Percentiles rank a stretch among this genome's conserved stretches.
These are phyloP conservation scores for Drosophila conformis DNA, from an alignment of 2,888 invertebrate genomes.

Conservation along the genomic window DNA sequence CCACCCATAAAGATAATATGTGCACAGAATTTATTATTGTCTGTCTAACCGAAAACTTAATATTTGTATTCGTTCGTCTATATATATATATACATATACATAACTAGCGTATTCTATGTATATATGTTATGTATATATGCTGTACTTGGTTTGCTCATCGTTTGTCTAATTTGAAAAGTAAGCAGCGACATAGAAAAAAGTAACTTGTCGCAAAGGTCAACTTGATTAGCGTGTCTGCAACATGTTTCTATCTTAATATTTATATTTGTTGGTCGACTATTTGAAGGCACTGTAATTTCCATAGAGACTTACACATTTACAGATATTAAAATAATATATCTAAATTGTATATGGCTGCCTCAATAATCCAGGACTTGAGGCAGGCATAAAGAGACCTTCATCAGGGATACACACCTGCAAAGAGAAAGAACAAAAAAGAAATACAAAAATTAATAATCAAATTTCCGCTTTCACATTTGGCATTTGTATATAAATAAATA, in stretches of 20 bases:
- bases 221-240: conserved; percentile 68
- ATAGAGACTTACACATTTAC: conserved; percentile 41
- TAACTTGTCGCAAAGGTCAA: conserved; percentile 69
- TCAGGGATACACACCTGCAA: conserved; percentile 69
- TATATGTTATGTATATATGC: conserved; percentile 14
- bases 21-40: conserved; percentile 2
- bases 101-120: conserved; percentile 2
- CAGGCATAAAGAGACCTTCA: conserved; percentile 57
- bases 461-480: conserved; percentile 31
- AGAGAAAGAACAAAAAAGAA: conserved; percentile 17
- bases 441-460: conserved; percentile 24
- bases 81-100: neutral
- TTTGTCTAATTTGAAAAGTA: conserved; percentile 49
- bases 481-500: conserved; percentile 10
- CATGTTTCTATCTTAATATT: conserved; percentile 5
- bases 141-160: conserved; percentile 41
- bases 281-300: conserved; percentile 20
- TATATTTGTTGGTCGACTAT: conserved; percentile 19
- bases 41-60: conserved; percentile 10
- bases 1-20: conserved; percentile 6
- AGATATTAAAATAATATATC: conserved; percentile 7
- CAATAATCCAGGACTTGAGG: conserved; percentile 81
- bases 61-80: neutral
- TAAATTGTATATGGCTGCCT: conserved; percentile 61
- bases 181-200: conserved; percentile 11